These are phyloP conservation scores for Orientallactaga sibirica DNA, from an alignment of 2,797 vertebrate species.

Conservation along the genomic window DNA sequence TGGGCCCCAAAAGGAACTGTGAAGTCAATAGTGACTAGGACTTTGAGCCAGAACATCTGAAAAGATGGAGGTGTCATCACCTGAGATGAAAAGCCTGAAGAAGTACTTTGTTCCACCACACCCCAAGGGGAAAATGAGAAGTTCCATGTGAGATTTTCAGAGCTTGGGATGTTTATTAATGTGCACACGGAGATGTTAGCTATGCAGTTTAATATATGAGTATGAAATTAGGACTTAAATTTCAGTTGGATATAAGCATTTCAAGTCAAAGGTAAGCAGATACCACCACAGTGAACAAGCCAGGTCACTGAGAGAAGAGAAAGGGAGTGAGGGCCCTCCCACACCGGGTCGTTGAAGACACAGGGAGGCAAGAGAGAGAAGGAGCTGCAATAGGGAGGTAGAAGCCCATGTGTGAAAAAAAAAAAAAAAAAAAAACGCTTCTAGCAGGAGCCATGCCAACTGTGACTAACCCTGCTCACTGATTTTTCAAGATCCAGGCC, in stretches of 20 bases:
- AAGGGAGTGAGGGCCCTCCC: neutral
- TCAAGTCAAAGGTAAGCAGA: neutral
- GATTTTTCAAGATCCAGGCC: conserved; percentile 59
- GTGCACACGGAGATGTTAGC: neutral
- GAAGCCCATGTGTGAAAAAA: neutral
- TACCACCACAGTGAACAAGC: neutral
- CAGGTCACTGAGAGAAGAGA: neutral
- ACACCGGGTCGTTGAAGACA: neutral
- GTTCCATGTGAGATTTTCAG: neutral
- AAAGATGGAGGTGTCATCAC: neutral
- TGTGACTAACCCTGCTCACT: neutral
- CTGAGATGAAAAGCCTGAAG: neutral
- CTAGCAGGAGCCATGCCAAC: neutral
- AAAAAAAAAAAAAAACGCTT: neutral
- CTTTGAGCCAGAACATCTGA: neutral
- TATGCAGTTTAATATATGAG: neutral
- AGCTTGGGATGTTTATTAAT: neutral
- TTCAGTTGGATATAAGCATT: neutral
- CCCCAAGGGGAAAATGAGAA: neutral
- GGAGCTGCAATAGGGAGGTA: neutral
- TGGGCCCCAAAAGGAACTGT: neutral
- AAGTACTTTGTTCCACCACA: rapidly evolving
- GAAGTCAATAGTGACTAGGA: neutral
- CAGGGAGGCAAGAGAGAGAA: neutral
- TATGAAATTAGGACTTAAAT: neutral